Base-by-base conservation (phyloP, 1,140 invertebrate genomes). In the Drosophila punjabiensis region DNA sequence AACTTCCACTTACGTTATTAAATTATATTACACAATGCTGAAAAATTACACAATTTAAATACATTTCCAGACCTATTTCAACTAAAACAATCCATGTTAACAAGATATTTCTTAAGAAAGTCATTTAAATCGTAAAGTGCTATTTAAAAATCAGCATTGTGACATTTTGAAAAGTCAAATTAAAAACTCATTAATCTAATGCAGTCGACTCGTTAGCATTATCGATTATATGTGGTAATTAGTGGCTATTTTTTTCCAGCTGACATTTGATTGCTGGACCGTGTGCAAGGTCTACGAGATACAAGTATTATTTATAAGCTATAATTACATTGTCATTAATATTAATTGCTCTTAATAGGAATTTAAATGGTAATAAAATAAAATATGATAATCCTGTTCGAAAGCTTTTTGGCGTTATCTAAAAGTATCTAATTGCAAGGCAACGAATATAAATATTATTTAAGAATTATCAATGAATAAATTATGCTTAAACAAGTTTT, bases 101-200 rank as follows among this genome's bases (percentile, higher is more conserved):
- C n/a, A n/a, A n/a, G n/a, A n/a, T n/a, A n/a, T n/a, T n/a, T n/a
- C n/a, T n/a, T n/a, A n/a, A n/a, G n/a, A n/a, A n/a, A n/a, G n/a
- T n/a, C n/a, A n/a, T n/a, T n/a, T n/a, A n/a, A n/a, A n/a, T n/a
- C n/a, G n/a, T n/a, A n/a, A n/a, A n/a, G n/a, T n/a, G n/a, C n/a
- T n/a, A n/a, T 52, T 32, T 32, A 11, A 32, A 18, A n/a, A 52
- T 32, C 50, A 1, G 28, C 28, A 3, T 1, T 53, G n/a, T 53
- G 50, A 53, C 50, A 53, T 53, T 33, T 53, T 53, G 30, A 53
- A 53, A 18, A 53, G 50, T 14, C n/a, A 33, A 53, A 33, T 53
- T 53, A 53, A 53, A n/a, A 53, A 53, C 50, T 53, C 30, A 33
- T 53, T 53, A 53, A 53, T 53, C 50, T 53, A 53, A 53, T 53